A percentile compares a stretch with the other conserved stretches of the same genome.
phyloP scores from a whole-genome alignment of 2,888 invertebrate species.

The Craniophora ligustri region DNA sequence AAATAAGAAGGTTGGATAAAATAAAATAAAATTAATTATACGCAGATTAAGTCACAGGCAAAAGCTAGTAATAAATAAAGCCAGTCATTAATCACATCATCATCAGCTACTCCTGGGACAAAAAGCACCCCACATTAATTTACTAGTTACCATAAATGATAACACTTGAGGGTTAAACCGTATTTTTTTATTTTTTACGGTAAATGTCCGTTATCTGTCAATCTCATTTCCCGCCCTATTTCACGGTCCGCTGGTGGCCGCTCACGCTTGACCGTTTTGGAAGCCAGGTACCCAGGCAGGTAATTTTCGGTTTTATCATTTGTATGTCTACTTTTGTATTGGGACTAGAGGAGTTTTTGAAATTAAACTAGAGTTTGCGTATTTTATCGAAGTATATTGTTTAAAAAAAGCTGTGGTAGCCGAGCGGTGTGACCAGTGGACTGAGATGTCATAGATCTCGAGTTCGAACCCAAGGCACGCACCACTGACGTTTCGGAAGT shows the following conservation, averaged over 20 bases:
- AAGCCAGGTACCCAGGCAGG: constrained; percentile 44
- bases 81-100: constrained; percentile 1
- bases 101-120: constrained; percentile 3
- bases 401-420: too few relatives aligned
- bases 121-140: constrained; percentile 6
- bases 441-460: too few relatives aligned
- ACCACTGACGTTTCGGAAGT: too few relatives aligned
- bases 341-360: too few relatives aligned
- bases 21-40: too few relatives aligned
- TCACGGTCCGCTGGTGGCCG: constrained; percentile 40
- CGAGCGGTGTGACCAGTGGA: too few relatives aligned
- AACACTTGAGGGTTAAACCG: constrained; percentile 25
- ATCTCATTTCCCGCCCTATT: constrained; percentile 52
- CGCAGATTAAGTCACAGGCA: neutral
- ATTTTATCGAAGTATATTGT: too few relatives aligned
- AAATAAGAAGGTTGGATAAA: too few relatives aligned
- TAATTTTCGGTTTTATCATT: constrained; percentile 20
- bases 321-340: too few relatives aligned
- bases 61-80: neutral
- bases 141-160: constrained; percentile 18
- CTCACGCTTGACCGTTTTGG: constrained; percentile 52
- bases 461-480: too few relatives aligned
- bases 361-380: neutral
- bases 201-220: constrained; percentile 44
- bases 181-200: constrained; percentile 25